These are phyloP conservation scores for Synergus japonicus DNA, from an alignment of 2,888 invertebrate genomes.

Conservation along the genomic window DNA sequence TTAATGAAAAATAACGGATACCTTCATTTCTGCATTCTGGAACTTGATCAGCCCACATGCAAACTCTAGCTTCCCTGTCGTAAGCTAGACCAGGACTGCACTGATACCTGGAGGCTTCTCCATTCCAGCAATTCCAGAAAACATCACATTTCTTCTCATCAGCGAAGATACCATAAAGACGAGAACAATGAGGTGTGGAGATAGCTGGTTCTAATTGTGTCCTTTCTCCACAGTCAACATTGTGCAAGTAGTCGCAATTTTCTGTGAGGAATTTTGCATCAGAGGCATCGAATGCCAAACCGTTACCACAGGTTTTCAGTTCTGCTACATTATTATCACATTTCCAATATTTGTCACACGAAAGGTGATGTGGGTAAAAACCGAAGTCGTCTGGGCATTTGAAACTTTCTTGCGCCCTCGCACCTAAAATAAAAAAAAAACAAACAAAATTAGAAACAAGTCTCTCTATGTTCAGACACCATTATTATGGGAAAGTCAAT, in stretches of 20 bases:
- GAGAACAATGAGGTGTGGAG: slow-evolving; percentile 88
- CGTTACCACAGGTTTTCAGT: slow-evolving; percentile 95
- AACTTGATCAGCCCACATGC: slow-evolving; percentile 98
- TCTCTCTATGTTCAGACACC: too few relatives aligned
- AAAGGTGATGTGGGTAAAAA: slow-evolving; percentile 93
- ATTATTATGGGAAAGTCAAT: too few relatives aligned
- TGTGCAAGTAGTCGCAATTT: slow-evolving; percentile 97
- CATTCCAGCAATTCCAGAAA: slow-evolving; percentile 99
- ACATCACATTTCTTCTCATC: slow-evolving; percentile 93
- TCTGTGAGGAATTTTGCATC: slow-evolving; percentile 94
- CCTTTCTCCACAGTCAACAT: slow-evolving; percentile 94
- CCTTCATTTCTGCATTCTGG: slow-evolving; percentile 94
- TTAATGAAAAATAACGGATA: slow-evolving; percentile 73
- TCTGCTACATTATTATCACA: slow-evolving; percentile 94
- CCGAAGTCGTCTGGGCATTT: slow-evolving; percentile 97
- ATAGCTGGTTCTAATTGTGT: slow-evolving; percentile 92
- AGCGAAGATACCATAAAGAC: slow-evolving; percentile 95
- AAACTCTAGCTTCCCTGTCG: slow-evolving; percentile 94
- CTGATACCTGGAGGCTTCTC: slow-evolving; percentile 94
- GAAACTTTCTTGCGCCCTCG: slow-evolving; percentile 88
- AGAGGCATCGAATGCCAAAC: slow-evolving; percentile 92
- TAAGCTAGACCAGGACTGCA: slow-evolving; percentile 97
- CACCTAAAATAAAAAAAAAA: slow-evolving; percentile 60
- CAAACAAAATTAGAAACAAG: neutral
- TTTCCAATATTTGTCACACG: slow-evolving; percentile 97